These are phyloP conservation scores for Micronycteris hirsuta DNA, from an alignment of 2,113 vertebrate species.

Conservation along the genomic window DNA sequence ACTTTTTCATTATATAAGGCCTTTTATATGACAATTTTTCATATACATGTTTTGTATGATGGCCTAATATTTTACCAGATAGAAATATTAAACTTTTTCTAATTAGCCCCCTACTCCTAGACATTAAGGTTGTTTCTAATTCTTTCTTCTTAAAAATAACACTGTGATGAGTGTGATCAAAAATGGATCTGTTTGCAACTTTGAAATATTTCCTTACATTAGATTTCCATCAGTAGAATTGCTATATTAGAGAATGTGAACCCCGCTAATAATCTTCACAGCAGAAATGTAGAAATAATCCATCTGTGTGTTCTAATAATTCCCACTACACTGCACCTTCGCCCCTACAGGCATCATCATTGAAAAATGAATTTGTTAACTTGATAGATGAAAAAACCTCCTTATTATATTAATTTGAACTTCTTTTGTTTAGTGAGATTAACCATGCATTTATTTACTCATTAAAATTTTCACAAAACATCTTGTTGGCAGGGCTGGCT, in stretches of 20 bases:
- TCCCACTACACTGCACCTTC: neutral
- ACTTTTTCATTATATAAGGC: neutral
- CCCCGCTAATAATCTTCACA: neutral
- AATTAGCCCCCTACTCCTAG: neutral
- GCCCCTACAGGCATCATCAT: neutral
- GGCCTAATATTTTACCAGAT: neutral
- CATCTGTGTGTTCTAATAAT: neutral
- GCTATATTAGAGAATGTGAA: neutral
- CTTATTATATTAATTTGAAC: neutral
- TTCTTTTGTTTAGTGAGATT: neutral
- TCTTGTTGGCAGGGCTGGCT: neutral
- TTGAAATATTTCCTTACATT: constrained; percentile 34
- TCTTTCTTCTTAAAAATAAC: constrained; percentile 12
- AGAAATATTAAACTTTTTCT: neutral
- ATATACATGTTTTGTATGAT: neutral
- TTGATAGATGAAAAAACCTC: neutral
- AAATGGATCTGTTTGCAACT: neutral
- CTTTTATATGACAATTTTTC: constrained; percentile 8
- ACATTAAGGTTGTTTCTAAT: neutral
- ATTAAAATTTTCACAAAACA: neutral
- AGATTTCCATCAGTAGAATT: neutral
- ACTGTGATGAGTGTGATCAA: neutral
- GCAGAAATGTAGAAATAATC: neutral
- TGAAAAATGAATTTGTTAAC: neutral
- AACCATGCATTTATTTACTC: neutral